Base-by-base conservation (phyloP, 1,140 invertebrate genomes). In the Planococcus citri region DNA sequence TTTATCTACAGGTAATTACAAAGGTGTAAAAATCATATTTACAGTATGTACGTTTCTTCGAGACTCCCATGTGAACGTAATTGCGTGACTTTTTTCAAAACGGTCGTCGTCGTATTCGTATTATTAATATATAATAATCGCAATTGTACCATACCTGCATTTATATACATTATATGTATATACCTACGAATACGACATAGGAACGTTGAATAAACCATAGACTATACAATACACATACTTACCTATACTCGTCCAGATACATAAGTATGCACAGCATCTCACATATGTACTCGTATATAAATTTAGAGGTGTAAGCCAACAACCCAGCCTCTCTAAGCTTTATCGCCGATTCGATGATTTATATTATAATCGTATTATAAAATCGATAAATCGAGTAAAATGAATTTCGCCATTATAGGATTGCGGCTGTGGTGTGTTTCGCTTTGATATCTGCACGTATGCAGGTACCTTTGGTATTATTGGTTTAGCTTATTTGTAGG, bases 11-110 rank as follows among this genome's bases (percentile, higher is more conserved):
- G 4, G 41, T 51, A 6, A 51, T 51, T 51, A n/a, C 2, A 14
- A 20, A 51, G 41, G 41, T 51, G 41, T 51, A 51, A 51, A 51
- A 51, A 51, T n/a, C 41, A 51, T 51, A 51, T 51, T 51, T 51
- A 51, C 41, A 51, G 17, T 14, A 37, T 51, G 41, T 51, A 17
- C 41, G 33, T 14, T 37, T 8, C 33, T 6, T 37, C 10, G 41
- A 51, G 41, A 51, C 41, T 51, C 41, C 41, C 41, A 51, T 51
- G 41, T 51, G 41, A 51, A 51, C 41, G n/a, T 51, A 51, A 51
- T 51, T 51, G 41, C 41, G 41, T 51, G 41, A 51, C 41, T 51
- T 51, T 51, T 51, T 33, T 6, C 3, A 33, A 33, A 33, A 33
- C 29, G 29, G 29, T 33, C 29, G 29, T 33, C n/a, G n/a, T 9